Base-by-base conservation (phyloP, 2,888 invertebrate genomes). In the Drosophila setosimentum region DNA sequence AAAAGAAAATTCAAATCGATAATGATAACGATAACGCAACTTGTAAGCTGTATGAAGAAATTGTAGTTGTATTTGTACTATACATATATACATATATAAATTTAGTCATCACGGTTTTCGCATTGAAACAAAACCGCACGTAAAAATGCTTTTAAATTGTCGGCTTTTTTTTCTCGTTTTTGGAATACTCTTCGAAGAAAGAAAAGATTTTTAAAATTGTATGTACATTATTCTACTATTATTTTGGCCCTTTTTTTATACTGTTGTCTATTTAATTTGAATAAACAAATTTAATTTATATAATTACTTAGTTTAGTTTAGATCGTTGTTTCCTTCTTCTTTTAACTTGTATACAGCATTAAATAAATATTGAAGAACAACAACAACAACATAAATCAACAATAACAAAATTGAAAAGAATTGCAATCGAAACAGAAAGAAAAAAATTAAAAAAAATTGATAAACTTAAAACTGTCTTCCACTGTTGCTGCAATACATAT, bases 401-500 rank as follows among this genome's bases (percentile, higher is more conserved):
- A 55, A 76, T 42, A 45, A 66, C 35, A 60, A 63, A 55, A 57
- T 21, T 40, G 64, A 57, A 60, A 67, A 57, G 10, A 48, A 64
- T 54, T 67, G 77, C 80, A 80, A 79, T 73, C 45, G 55, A 59
- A 70, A 78, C 48, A 63, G 60, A 73, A 63, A 57, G 57, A 74
- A 69, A 58, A 66, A 73, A 63, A 57, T 54, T 73, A 69, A 58
- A 66, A 54, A 18, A 8, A 62, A 62, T 81, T 70, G 27, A 51
- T 57, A 65, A 54, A 80, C 53, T 64, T 61, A 73, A 76, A 78
- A 83, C 76, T 85, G 91, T 91, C 91, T 91, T 91, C 91, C 91
- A 92, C 87, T 90, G 86, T 84, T 90, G 91, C 91, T 91, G 91
- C 91, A 91, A 91, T 91, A 91, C 69, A 84, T 66, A 37, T 37